Conservation (phyloP, 2,888 invertebrate genomes). For the Melanargia galathea region DNA sequence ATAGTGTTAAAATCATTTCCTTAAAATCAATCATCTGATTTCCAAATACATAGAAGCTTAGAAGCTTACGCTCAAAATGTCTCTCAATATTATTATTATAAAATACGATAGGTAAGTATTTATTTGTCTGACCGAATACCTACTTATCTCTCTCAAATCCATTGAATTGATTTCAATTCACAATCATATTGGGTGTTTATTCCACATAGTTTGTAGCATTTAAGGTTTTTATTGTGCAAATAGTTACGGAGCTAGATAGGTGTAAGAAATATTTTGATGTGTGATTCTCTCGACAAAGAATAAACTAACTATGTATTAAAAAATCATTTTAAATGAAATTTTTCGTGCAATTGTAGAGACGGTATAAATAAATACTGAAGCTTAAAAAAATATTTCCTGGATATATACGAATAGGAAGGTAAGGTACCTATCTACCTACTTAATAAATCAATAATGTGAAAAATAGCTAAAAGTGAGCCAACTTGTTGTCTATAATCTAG, state of each 20-base stretch:
- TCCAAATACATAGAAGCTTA: not conserved
- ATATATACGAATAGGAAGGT: too few relatives aligned
- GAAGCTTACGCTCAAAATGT: not conserved
- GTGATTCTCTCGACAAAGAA: too few relatives aligned
- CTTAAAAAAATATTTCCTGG: too few relatives aligned
- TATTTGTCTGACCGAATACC: not conserved
- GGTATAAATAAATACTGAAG: not conserved
- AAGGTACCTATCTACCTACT: too few relatives aligned
- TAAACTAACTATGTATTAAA: too few relatives aligned
- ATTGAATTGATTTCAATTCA: not conserved
- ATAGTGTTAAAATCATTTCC: not conserved
- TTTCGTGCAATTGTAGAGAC: not conserved
- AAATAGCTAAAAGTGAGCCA: too few relatives aligned
- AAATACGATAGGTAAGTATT: not conserved
- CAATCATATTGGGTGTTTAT: not conserved
- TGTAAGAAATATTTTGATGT: too few relatives aligned
- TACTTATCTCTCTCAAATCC: not conserved
- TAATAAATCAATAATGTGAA: too few relatives aligned
- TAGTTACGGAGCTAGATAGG: too few relatives aligned
- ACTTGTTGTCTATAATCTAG: not conserved
- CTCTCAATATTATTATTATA: not conserved
- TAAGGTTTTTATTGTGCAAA: not conserved
- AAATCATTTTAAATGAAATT: too few relatives aligned
- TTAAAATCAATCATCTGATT: not conserved
- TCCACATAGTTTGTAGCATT: not conserved